Evolutionary conservation across 2,888 invertebrate species (phyloP), one percentile per base, ranked within the genome.

Genomic region (Eupithecia subumbrata): DNA sequence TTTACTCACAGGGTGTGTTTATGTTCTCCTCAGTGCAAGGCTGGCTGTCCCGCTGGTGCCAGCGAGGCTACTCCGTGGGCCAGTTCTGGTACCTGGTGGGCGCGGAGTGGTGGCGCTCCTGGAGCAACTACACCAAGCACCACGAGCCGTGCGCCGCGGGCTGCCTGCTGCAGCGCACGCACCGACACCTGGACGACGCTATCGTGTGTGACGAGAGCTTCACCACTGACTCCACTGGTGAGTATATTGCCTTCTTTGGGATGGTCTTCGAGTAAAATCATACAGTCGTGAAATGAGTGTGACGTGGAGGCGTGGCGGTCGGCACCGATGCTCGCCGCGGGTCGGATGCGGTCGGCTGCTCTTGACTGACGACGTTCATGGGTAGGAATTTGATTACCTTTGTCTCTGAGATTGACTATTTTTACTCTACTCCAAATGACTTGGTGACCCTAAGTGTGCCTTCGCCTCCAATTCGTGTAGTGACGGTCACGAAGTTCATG

Each of bases 71-170:
- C 87, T 93, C 96, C 68, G 96, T 97, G 73, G 98, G 98, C 0
- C 98, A 98, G 92, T 97, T 98, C 91, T 98, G 98, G 98, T 98
- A 98, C 95, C 95, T 98, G 79, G 96, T 98, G 77, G 96, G 97
- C 1, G 96, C 97, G 68, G 97, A 97, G 82, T 98, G 98, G 98
- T 98, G 98, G 98, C 96, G 96, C 78, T 93, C 94, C 18, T 98
- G 98, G 98, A 91, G 95, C 73, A 96, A 96, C 63, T 97, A 98
- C 92, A 96, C 97, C 18, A 95, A 92, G n/a, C 77, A 77, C 71
- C 89, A 87, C 70, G 89, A 88, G 73, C 85, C 89, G 40, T 79
- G 87, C 96, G 68, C 97, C 97, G n/a, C 94, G 91, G 68, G 90
- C 87, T 74, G 89, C 88, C 72, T 85, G 88, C 52, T 76, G 87